Evolutionary conservation across 37 sponge, comb jelly and placozoan genomes (phyloP).

Genomic region (Geodia barretti): DNA sequence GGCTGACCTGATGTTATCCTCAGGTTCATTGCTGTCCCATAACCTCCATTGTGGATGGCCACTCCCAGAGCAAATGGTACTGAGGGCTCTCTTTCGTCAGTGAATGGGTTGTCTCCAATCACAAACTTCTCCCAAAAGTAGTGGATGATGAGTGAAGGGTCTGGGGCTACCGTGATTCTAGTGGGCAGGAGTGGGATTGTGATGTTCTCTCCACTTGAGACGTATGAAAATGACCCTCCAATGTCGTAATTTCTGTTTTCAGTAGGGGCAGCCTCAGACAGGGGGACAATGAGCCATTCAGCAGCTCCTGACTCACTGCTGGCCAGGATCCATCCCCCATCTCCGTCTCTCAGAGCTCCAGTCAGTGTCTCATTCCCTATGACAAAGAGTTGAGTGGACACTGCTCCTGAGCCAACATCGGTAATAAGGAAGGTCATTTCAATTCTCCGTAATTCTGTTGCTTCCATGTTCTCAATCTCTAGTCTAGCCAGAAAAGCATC

Average conservation of each 20-base stretch:
- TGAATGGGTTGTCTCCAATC: slow-evolving; percentile 34
- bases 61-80: slow-evolving; percentile 50
- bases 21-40: slow-evolving; percentile 20
- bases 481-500: slow-evolving; percentile 44
- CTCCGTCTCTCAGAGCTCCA: slow-evolving; percentile 11
- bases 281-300: slow-evolving; percentile 41
- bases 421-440: slow-evolving; percentile 17
- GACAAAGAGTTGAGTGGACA: slow-evolving; percentile 10
- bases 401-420: neutral
- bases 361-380: slow-evolving; percentile 28
- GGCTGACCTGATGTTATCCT: slow-evolving; percentile 36
- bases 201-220: slow-evolving; percentile 27
- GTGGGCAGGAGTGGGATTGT: slow-evolving; percentile 36
- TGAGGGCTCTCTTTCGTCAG: slow-evolving; percentile 31
- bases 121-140: slow-evolving; percentile 39
- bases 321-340: neutral
- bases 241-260: slow-evolving; percentile 17
- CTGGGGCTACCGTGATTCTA: slow-evolving; percentile 26
- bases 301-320: slow-evolving; percentile 19
- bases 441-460: neutral
- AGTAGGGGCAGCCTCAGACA: slow-evolving; percentile 40
- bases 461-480: slow-evolving; percentile 46
- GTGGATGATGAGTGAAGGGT: slow-evolving; percentile 36
- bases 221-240: slow-evolving; percentile 15
- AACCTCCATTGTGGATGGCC: slow-evolving; percentile 26